Base-by-base conservation (phyloP, 2,797 vertebrate genomes). In the Pangasius macronema region DNA sequence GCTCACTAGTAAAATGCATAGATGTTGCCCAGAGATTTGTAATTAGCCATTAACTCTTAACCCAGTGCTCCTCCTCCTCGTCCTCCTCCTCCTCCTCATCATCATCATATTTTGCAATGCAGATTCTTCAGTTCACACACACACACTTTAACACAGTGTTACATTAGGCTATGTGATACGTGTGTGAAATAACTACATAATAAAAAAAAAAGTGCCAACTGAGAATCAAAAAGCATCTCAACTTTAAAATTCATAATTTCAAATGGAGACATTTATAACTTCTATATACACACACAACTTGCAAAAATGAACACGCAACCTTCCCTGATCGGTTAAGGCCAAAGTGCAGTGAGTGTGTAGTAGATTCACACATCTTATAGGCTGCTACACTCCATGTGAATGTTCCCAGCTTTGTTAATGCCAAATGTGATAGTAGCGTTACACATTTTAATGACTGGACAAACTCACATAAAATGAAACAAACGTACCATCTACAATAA, bases 251-350 rank as follows among this genome's bases (percentile, higher is more conserved):
- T 84, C 67, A 86, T 57, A 80, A 88, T n/a, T n/a, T n/a, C 22
- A 84, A 55, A 93, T 91, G 91, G 89, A 93, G 93, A 92, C 65
- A 82, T 83, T 85, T 88, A 87, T 90, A 91, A 91, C 89, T 87
- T 90, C 80, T 86, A 86, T 88, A 88, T 63, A 72, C 67, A 75
- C 5, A 67, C 30, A 88, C 90, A 90, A 89, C 42, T 94, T 68
- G 65, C 76, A 87, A 67, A 51, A 42, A 80, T 51, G 39, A 93
- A 94, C 92, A 95, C 79, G 94, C 90, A 90, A 93, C 94, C 94
- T 94, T 96, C 95, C 95, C 96, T 95, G 95, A 96, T 95, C 92
- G 90, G 90, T 95, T 96, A 96, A 96, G 95, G 96, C 95, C 94
- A 94, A 95, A 95, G 95, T 94, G 93, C 93, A 92, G 90, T 86